Conservation (phyloP, 2,888 invertebrate genomes). For the Gerris lacustris region DNA sequence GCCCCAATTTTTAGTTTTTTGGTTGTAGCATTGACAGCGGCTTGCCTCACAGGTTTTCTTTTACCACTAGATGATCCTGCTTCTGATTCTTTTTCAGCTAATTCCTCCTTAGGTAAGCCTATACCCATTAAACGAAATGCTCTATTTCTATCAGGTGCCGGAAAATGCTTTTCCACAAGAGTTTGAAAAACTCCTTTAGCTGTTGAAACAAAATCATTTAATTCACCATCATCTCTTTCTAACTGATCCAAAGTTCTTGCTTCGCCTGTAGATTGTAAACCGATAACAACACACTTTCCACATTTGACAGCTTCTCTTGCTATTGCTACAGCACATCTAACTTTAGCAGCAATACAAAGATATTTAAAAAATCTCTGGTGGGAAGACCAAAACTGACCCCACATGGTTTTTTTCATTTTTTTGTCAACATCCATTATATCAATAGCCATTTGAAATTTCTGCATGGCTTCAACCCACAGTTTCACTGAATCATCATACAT, state of each 20-base stretch:
- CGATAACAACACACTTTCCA: slow-evolving; percentile 51
- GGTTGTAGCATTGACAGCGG: slow-evolving; percentile 47
- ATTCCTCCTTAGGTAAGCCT: not conserved
- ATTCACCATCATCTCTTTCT: slow-evolving; percentile 48
- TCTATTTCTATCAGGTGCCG: slow-evolving; percentile 75
- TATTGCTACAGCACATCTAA: slow-evolving; percentile 44
- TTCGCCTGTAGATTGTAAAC: slow-evolving; percentile 54
- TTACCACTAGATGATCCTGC: slow-evolving; percentile 40
- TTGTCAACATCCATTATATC: slow-evolving; percentile 88
- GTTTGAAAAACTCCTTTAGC: slow-evolving; percentile 79
- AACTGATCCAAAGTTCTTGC: slow-evolving; percentile 48
- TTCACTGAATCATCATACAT: slow-evolving; percentile 47
- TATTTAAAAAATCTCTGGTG: slow-evolving; percentile 99
- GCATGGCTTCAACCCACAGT: slow-evolving; percentile 46
- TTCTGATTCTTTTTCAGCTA: slow-evolving; percentile 23
- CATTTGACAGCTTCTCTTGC: slow-evolving; percentile 37
- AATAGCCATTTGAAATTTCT: slow-evolving; percentile 69
- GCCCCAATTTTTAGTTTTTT: slow-evolving; percentile 46
- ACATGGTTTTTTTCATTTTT: slow-evolving; percentile 86
- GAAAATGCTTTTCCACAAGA: slow-evolving; percentile 95
- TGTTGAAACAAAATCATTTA: slow-evolving; percentile 50
- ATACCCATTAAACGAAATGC: slow-evolving; percentile 30
- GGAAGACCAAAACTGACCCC: slow-evolving; percentile 99
- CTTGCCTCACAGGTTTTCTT: slow-evolving; percentile 48
- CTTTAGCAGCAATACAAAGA: slow-evolving; percentile 95